These are phyloP conservation scores for Sebastes oblongus DNA, from an alignment of 2,797 vertebrate species.

Conservation along the genomic window DNA sequence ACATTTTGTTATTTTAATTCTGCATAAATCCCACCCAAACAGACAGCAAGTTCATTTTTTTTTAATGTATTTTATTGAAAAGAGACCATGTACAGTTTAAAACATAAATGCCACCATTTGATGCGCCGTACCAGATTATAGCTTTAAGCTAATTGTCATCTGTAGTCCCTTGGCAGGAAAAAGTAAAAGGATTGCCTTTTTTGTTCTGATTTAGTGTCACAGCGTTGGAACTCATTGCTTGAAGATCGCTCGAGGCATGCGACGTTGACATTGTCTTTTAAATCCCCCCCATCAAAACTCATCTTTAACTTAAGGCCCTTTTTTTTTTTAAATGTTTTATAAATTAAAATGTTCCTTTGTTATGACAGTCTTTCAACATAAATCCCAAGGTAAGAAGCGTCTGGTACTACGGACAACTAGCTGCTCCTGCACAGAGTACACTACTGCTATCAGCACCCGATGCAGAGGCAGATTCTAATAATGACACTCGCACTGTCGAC, in stretches of 20 bases:
- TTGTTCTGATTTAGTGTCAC: neutral
- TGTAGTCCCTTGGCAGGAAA: neutral
- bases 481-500: slow-evolving; percentile 44
- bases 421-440: slow-evolving; percentile 26
- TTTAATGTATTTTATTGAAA: neutral
- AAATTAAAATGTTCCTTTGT: neutral
- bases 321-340: too few relatives aligned
- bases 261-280: neutral
- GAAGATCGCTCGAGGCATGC: neutral
- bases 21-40: neutral
- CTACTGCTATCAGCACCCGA: slow-evolving; percentile 41
- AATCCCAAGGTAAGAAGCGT: neutral
- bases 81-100: neutral
- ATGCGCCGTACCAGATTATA: neutral
- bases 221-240: neutral
- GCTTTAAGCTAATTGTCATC: neutral
- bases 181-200: neutral
- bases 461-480: slow-evolving; percentile 11
- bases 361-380: neutral
- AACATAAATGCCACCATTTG: neutral
- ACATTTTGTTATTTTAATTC: neutral
- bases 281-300: neutral
- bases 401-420: slow-evolving; percentile 18
- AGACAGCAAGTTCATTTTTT: too few relatives aligned
- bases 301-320: neutral